A percentile compares a stretch with the other conserved stretches of the same genome.
Conservation (phyloP, 2,888 invertebrate genomes). For the Ectropis crepuscularia region DNA sequence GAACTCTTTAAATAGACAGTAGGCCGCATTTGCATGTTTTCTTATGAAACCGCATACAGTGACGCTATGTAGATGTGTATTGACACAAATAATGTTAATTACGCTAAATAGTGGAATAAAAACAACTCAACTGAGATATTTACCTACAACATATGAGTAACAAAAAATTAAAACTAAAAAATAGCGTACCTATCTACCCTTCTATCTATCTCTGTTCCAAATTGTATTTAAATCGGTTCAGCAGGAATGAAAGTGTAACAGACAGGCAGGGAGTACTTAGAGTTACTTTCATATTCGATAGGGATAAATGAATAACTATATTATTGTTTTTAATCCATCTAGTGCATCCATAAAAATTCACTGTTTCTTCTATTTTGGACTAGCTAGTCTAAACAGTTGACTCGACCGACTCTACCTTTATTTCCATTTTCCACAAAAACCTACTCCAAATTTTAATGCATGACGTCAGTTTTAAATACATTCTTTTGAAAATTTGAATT, state of each 20-base stretch:
- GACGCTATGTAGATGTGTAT: conserved; percentile 24
- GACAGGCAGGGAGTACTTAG: no score
- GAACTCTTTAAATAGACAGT: conserved; percentile 32
- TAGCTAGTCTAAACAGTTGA: conserved; percentile 27
- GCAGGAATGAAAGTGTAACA: no score
- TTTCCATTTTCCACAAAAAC: conserved; percentile 24
- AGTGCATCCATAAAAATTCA: conserved; percentile 14
- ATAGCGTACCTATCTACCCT: no score
- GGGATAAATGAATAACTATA: not conserved
- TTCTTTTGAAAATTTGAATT: conserved; percentile 20
- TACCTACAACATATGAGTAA: not conserved
- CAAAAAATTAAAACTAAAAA: conserved; percentile 10
- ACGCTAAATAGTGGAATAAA: not conserved
- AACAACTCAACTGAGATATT: not conserved
- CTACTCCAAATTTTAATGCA: conserved; percentile 6
- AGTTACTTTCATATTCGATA: no score
- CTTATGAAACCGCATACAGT: conserved; percentile 17
- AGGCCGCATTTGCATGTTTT: conserved; percentile 27
- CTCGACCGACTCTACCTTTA: conserved; percentile 25
- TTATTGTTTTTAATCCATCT: not conserved
- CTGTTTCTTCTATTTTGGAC: conserved; percentile 29
- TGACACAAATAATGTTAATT: conserved; percentile 11
- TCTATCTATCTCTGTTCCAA: no score
- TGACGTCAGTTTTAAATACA: conserved; percentile 23
- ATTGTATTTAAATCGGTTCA: no score